These are phyloP conservation scores for Acanthopleura granulata DNA, from an alignment of 2,888 invertebrate genomes.

Conservation along the genomic window DNA sequence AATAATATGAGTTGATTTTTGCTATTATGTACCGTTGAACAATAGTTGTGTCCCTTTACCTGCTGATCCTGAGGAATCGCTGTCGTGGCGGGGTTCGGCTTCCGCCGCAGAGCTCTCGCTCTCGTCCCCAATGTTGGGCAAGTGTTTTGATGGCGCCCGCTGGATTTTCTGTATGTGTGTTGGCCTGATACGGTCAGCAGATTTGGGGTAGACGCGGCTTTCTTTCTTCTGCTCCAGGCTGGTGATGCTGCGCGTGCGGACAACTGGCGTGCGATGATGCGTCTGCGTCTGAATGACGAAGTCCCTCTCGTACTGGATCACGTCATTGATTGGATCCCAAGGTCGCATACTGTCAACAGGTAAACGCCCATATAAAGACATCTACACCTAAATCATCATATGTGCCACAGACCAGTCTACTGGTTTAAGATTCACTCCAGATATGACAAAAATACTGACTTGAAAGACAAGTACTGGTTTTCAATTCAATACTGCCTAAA, in stretches of 20 bases:
- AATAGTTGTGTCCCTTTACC: slow-evolving; percentile 16
- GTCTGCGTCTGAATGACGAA: slow-evolving; percentile 85
- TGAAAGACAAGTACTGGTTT: too few species aligned
- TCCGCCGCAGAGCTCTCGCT: slow-evolving; percentile 55
- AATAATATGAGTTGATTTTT: too few species aligned
- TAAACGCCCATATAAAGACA: slow-evolving; percentile 16
- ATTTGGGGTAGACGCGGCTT: slow-evolving; percentile 21
- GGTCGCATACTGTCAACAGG: slow-evolving; percentile 76
- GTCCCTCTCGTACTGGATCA: slow-evolving; percentile 87
- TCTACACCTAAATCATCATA: too few species aligned
- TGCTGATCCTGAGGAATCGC: slow-evolving; percentile 49
- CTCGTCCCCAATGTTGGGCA: slow-evolving; percentile 40
- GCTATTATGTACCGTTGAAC: too few species aligned
- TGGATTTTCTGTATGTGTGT: slow-evolving; percentile 10
- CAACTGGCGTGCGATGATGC: slow-evolving; percentile 81
- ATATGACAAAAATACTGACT: too few species aligned
- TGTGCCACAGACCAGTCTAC: too few species aligned
- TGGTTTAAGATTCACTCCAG: too few species aligned
- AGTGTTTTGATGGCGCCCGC: slow-evolving; percentile 5
- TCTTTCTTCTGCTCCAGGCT: slow-evolving; percentile 72
- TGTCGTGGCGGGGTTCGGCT: slow-evolving; percentile 43
- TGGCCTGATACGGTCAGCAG: neutral
- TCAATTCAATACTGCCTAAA: too few species aligned
- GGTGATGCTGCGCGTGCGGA: slow-evolving; percentile 80
- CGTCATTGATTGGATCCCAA: slow-evolving; percentile 89